Evolutionary conservation across 2,888 invertebrate species (phyloP).

Genomic region (Limnephilus lunatus): DNA sequence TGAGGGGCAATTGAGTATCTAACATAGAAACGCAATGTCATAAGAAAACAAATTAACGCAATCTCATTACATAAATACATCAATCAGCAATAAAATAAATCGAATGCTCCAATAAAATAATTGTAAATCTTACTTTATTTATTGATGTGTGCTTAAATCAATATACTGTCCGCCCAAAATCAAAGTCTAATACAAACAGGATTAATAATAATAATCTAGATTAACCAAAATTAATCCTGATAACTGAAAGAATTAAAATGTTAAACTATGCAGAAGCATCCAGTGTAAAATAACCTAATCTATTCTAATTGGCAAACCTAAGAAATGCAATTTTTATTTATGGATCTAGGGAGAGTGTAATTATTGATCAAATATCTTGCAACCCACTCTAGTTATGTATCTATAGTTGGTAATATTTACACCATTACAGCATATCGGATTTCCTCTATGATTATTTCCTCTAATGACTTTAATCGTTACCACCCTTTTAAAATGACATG

Average conservation of each 20-base stretch:
- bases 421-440: background rate
- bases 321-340: background rate
- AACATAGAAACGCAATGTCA: constrained; percentile 39
- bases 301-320: background rate
- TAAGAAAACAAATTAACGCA: constrained; percentile 6
- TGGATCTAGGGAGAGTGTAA: background rate
- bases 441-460: too few relatives aligned
- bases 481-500: background rate
- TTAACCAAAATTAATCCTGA: background rate
- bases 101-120: background rate
- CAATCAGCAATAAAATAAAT: background rate
- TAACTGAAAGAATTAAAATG: background rate
- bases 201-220: background rate
- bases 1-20: constrained; percentile 20
- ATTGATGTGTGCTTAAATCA: background rate
- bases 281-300: background rate
- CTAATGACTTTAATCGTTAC: background rate
- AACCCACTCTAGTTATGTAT: background rate
- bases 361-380: background rate
- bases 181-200: background rate
- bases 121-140: background rate
- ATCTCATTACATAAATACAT: background rate
- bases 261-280: background rate
- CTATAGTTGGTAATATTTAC: background rate
- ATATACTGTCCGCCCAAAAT: background rate